Conservation (phyloP, 2,888 invertebrate species). For the Agrochola lychnidis region DNA sequence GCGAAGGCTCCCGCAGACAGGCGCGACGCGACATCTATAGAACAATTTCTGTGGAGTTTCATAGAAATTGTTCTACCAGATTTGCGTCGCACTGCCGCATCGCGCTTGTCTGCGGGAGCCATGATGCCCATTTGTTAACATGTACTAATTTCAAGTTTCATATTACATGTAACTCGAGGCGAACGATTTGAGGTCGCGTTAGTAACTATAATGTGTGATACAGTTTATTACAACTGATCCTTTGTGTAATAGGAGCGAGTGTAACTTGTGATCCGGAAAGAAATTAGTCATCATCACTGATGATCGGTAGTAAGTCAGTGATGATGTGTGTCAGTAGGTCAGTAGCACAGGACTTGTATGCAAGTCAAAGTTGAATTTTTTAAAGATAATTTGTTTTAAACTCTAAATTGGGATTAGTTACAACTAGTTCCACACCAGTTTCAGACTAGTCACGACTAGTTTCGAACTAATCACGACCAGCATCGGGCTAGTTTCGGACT, state of each 20-base stretch:
- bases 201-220: conserved; percentile 13
- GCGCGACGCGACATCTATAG: too few species aligned
- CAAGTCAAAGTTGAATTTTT: neutral
- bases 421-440: neutral
- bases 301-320: conserved; percentile 19
- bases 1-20: neutral
- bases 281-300: conserved; percentile 30
- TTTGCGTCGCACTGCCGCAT: too few species aligned
- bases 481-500: neutral
- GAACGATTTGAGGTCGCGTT: conserved; percentile 47
- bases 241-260: conserved; percentile 60
- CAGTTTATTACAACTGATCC: conserved; percentile 40
- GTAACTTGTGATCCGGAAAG: conserved; percentile 30
- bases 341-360: conserved; percentile 15
- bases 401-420: neutral
- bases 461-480: neutral
- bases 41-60: too few species aligned
- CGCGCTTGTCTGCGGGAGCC: too few species aligned
- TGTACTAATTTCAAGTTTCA: conserved; percentile 51
- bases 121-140: conserved; percentile 44
- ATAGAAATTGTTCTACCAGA: too few species aligned
- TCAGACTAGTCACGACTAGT: neutral
- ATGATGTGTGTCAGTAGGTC: conserved; percentile 35
- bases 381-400: neutral
- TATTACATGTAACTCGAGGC: conserved; percentile 56